These are phyloP conservation scores for Brachyptera putata DNA, from an alignment of 2,888 invertebrate species.

Conservation along the genomic window DNA sequence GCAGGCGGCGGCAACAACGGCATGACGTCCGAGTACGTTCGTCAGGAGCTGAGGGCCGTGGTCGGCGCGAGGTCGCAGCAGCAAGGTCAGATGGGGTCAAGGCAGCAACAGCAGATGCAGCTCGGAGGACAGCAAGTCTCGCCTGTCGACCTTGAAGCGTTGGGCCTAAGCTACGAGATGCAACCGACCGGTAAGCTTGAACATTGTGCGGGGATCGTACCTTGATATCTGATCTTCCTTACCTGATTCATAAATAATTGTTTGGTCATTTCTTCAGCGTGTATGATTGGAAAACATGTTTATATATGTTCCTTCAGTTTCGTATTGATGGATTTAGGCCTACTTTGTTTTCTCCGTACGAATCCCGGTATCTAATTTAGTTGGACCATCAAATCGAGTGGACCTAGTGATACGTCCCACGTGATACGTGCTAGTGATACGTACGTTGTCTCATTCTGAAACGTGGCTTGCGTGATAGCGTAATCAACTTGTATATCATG, in stretches of 20 bases:
- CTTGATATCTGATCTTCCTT: background rate
- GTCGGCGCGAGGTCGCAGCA: slow-evolving; percentile 75
- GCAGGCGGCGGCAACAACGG: slow-evolving; percentile 44
- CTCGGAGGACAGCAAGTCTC: slow-evolving; percentile 47
- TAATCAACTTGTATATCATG: no score
- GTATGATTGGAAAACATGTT: no score
- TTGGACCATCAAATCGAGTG: background rate
- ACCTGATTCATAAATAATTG: no score
- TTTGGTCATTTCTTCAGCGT: no score
- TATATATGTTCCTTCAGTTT: no score
- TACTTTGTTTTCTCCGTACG: no score
- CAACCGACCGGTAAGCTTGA: slow-evolving; percentile 30
- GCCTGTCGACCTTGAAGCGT: slow-evolving; percentile 64
- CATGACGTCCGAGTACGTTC: slow-evolving; percentile 72
- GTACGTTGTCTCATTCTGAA: no score
- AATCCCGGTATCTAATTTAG: no score
- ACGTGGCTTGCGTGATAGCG: no score
- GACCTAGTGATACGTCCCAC: background rate
- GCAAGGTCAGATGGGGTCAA: slow-evolving; percentile 42
- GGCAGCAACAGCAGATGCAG: slow-evolving; percentile 44
- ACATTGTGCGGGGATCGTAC: no score
- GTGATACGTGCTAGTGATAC: no score
- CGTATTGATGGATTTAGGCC: no score
- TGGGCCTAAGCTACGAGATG: slow-evolving; percentile 54
- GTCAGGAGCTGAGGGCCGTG: slow-evolving; percentile 84